A percentile compares a stretch with the other conserved stretches of the same genome.
Conservation (phyloP, 2,888 invertebrate species). For the Latrodectus hesperus region DNA sequence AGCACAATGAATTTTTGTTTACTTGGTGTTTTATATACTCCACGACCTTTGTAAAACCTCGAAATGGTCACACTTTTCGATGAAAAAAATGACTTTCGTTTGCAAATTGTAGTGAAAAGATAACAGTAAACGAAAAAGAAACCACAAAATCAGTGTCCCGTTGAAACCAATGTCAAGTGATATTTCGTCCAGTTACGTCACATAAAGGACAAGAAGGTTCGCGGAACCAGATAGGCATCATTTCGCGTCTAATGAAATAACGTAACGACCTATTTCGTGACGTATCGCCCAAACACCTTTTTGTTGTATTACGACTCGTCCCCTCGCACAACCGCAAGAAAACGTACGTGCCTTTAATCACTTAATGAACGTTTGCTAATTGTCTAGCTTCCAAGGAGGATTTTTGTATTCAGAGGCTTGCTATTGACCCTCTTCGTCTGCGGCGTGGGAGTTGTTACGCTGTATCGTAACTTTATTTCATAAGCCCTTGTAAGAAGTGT, state of each 20-base stretch:
- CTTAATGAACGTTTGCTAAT: slow-evolving; percentile 12
- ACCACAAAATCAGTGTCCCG: slow-evolving; percentile 39
- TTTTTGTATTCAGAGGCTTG: not conserved
- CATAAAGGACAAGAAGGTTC: slow-evolving; percentile 54
- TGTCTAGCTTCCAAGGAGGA: not conserved
- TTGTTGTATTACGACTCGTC: slow-evolving; percentile 15
- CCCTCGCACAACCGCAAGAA: slow-evolving; percentile 7
- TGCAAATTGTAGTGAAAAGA: not conserved
- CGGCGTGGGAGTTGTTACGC: not conserved
- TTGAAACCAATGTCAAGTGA: slow-evolving; percentile 58
- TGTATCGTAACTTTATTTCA: too few species aligned
- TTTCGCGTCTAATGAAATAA: slow-evolving; percentile 29
- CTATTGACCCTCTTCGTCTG: not conserved
- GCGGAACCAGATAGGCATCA: slow-evolving; percentile 46
- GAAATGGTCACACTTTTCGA: not conserved
- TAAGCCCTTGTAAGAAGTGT: too few species aligned
- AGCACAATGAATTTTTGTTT: too few species aligned
- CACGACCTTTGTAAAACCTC: not conserved
- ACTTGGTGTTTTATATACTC: not conserved
- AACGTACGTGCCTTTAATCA: slow-evolving; percentile 29
- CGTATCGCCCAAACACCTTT: slow-evolving; percentile 40
- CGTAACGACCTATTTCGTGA: slow-evolving; percentile 56
- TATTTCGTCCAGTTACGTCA: slow-evolving; percentile 47
- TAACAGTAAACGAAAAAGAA: slow-evolving; percentile 5
- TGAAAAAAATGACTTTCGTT: not conserved